Evolutionary conservation across 2,797 vertebrate genomes (phyloP), one percentile per base, ranked within the genome.

Genomic region (Setipinna tenuifilis): DNA sequence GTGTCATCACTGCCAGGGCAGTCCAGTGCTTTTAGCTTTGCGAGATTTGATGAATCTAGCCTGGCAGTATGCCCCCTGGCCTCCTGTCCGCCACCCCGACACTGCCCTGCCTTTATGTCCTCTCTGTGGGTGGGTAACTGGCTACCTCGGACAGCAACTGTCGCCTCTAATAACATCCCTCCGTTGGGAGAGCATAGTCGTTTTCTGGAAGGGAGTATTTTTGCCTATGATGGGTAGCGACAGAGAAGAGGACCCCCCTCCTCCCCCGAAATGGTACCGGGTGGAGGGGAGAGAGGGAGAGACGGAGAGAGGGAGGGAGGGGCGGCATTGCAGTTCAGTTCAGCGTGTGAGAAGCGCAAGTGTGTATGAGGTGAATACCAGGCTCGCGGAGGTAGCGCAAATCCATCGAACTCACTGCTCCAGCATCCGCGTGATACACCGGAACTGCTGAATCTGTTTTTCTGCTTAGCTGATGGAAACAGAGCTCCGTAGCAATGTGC

Each of bases 401-500:
- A 41, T 44, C 71, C 71, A 0, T 35, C 68, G 68, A 75, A 75
- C 68, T 35, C 68, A 5, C 10, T 41, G 68, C 71, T 78, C 31
- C 71, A 41, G 6, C 35, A 19, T 78, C 71, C 31, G 31, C 1
- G 31, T 41, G 35, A 21, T 12, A 44, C 71, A 78, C 41, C 35
- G 71, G 71, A 78, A 78, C 5, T 78, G 71, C 71, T 21, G 2
- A 78, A 78, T 21, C 35, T 19, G 78, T 46, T 86, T 83, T 41
- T 21, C 68, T 44, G 62, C 90, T 48, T 86, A 89, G 91, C 94
- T 86, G 91, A 95, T 95, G 96, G 95, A 93, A 93, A 95, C 88
- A 87, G 88, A 88, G 85, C 85, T 91, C 88, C 81, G 83, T n/a
- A 83, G 89, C 92, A 91, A 96, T 96, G 96, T 96, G 95, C 90